Base-by-base conservation (phyloP, 37 sponge, comb jelly and placozoan species). In the Halisarca cf. caerulea region DNA sequence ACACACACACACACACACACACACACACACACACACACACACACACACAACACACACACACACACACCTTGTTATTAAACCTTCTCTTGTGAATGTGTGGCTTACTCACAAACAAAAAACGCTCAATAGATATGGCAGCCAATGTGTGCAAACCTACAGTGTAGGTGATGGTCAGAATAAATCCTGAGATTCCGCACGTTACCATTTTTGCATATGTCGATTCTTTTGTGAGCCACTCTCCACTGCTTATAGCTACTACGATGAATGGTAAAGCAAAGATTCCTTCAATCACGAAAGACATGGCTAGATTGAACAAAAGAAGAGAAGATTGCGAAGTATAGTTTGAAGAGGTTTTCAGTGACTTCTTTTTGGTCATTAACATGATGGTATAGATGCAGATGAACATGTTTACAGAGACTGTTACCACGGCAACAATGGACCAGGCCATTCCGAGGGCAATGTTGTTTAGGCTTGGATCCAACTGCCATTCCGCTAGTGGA, bases 61-160 rank as follows among this genome's bases (percentile, higher is more conserved):
- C 17, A 30, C 77, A 36, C 2, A 74, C 77, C 45, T 74, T 74
- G 77, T 40, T 74, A 4, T 42, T 74, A 37, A 74, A 74, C 41
- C 36, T 74, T 42, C 37, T 74, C 77, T 23, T 74, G 45, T 74
- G 77, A 11, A 43, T 74, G 77, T 74, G 77, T 20, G 77, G 77
- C 45, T 74, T 74, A 44, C 45, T 74, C 15, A 74, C 43, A 40
- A 74, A 74, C 2, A 74, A 44, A 25, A 74, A 74, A 21, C 77
- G 17, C 77, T 74, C 77, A 1, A 74, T 40, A 21, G 77, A 74
- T 21, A 74, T 74, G 44, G 36, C 77, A 21, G 77, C 77, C 36
- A 74, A 23, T 4, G 44, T 74, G 44, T 74, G 77, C 23, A 74
- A 23, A 23, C 45, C 42, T 1, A 74, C 45, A 23, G 44, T 40